A percentile compares a stretch with the other conserved stretches of the same genome.
Evolutionary conservation across 2,888 invertebrate species (phyloP).

Genomic region (Heliconius ismenius): DNA sequence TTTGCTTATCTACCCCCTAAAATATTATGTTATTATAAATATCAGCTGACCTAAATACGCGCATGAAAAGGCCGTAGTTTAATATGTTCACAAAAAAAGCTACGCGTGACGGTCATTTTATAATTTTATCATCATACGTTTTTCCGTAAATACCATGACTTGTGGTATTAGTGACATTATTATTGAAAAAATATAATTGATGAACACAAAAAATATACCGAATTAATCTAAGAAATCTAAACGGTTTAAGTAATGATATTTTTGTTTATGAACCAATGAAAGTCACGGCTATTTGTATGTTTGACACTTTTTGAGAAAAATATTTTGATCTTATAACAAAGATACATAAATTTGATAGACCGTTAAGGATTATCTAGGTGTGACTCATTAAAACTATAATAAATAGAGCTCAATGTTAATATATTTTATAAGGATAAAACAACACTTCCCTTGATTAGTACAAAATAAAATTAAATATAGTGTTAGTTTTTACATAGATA

Average conservation of each 20-base stretch:
- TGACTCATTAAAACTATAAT: slow-evolving; percentile 77
- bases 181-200: not conserved
- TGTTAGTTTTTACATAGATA: slow-evolving; percentile 82
- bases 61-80: slow-evolving; percentile 13
- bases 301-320: not conserved
- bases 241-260: not conserved
- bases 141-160: not conserved
- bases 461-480: slow-evolving; percentile 82
- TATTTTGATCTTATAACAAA: not conserved
- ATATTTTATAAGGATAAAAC: slow-evolving; percentile 83
- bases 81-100: slow-evolving; percentile 18
- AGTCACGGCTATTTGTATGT: not conserved
- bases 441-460: slow-evolving; percentile 83
- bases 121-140: slow-evolving; percentile 33
- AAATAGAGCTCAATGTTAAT: slow-evolving; percentile 82
- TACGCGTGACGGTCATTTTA: slow-evolving; percentile 20
- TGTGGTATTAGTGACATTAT: not conserved
- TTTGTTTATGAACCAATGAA: not conserved
- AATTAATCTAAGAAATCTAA: not conserved
- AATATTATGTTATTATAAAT: slow-evolving; percentile 23
- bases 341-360: slow-evolving; percentile 11
- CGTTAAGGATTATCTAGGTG: slow-evolving; percentile 45
- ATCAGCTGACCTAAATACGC: slow-evolving; percentile 20
- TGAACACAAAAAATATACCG: not conserved
- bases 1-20: slow-evolving; percentile 25